A percentile compares a stretch with the other conserved stretches of the same genome.
Evolutionary conservation across 2,888 invertebrate genomes (phyloP).

Genomic region (Rambutsinella grinnellia): DNA sequence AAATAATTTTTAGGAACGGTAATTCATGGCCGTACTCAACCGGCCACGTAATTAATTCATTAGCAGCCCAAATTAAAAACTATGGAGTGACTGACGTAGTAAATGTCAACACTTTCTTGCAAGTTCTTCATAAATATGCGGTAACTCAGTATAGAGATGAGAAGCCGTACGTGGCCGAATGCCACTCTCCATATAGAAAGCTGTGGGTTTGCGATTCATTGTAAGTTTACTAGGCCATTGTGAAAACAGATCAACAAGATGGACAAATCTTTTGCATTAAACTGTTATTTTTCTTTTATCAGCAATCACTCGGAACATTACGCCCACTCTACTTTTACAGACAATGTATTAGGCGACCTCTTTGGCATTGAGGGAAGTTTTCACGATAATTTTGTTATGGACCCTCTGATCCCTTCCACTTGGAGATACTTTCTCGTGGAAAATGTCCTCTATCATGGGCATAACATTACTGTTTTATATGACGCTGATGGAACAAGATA

Average conservation of each 20-base stretch:
- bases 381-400: constrained; percentile 54
- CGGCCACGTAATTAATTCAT: constrained; percentile 50
- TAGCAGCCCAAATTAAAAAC: constrained; percentile 58
- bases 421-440: constrained; percentile 59
- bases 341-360: constrained; percentile 62
- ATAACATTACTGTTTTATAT: constrained; percentile 60
- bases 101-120: constrained; percentile 52
- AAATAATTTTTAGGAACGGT: constrained; percentile 60
- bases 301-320: constrained; percentile 63
- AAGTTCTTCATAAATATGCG: constrained; percentile 59
- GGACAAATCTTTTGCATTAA: no score
- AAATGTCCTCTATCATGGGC: constrained; percentile 62
- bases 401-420: constrained; percentile 49
- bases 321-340: constrained; percentile 63
- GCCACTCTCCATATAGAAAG: constrained; percentile 59
- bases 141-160: constrained; percentile 63
- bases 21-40: constrained; percentile 65
- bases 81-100: constrained; percentile 44
- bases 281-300: background rate
- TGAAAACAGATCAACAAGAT: no score
- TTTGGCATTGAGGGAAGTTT: constrained; percentile 58
- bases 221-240: constrained; percentile 35
- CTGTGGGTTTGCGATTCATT: constrained; percentile 62
- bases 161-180: constrained; percentile 63
- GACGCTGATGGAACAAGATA: constrained; percentile 60